Conservation (phyloP, 2,888 invertebrate species). For the Yponomeuta sedellus region DNA sequence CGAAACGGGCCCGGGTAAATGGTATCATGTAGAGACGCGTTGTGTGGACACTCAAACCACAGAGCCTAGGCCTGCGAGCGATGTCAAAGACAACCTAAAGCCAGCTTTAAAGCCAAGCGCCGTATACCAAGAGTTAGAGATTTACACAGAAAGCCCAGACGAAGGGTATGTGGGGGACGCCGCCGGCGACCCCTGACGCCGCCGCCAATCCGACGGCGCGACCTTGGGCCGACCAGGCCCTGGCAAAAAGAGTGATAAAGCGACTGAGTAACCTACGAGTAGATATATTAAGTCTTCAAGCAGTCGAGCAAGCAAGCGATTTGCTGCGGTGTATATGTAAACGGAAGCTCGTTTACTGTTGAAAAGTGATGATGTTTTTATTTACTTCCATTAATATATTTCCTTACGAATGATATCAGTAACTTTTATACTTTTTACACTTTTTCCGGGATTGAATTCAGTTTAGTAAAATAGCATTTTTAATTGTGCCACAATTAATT, state of each 20-base stretch:
- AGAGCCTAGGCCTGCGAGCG: conserved; percentile 43
- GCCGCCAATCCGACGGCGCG: conserved; percentile 61
- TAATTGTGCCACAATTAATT: no score
- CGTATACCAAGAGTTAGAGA: conserved; percentile 69
- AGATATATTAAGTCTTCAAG: conserved; percentile 45
- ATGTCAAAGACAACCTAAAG: conserved; percentile 50
- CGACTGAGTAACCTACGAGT: conserved; percentile 59
- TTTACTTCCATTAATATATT: no score
- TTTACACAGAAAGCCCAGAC: conserved; percentile 87
- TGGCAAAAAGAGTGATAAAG: conserved; percentile 58
- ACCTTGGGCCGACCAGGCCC: conserved; percentile 51
- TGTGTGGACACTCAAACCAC: conserved; percentile 79
- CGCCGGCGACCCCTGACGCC: conserved; percentile 82
- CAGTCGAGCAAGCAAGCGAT: conserved; percentile 7
- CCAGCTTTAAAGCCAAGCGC: conserved; percentile 63
- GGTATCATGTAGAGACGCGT: conserved; percentile 75
- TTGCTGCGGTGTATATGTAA: neutral
- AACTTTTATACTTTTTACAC: no score
- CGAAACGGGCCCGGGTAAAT: conserved; percentile 59
- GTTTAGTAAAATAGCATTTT: no score
- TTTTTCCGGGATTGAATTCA: no score
- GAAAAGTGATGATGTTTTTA: no score
- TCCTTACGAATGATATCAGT: no score
- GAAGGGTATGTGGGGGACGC: conserved; percentile 91
- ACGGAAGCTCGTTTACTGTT: no score